Evolutionary conservation across 2,113 vertebrate species (phyloP).

Genomic region (Aspidoscelis tigris): DNA sequence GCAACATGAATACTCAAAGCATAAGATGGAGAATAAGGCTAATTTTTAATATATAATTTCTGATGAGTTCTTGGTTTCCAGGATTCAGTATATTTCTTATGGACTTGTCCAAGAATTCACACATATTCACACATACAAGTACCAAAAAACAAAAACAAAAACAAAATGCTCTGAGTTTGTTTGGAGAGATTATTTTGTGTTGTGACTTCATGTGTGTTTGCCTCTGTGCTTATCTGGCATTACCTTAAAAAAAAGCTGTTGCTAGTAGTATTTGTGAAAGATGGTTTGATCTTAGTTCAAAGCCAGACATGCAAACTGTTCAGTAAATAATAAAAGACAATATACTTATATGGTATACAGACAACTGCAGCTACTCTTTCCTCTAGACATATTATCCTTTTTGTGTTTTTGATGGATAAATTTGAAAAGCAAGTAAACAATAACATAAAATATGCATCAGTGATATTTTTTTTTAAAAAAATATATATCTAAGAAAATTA

Average conservation of each 20-base stretch:
- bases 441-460: not conserved
- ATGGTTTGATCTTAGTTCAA: conserved; percentile 13
- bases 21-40: not conserved
- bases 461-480: not conserved
- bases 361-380: not conserved
- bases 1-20: not conserved
- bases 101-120: conserved; percentile 20
- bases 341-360: conserved; percentile 22
- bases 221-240: not conserved
- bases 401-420: conserved; percentile 71
- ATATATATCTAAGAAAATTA: conserved; percentile 63
- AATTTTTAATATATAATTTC: not conserved
- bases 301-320: conserved; percentile 29
- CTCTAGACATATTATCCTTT: conserved; percentile 56
- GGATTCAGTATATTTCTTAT: conserved; percentile 17
- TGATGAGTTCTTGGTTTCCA: not conserved
- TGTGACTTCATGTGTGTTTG: conserved; percentile 19
- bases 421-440: conserved; percentile 67
- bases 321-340: conserved; percentile 37
- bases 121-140: conserved; percentile 23
- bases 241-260: not conserved
- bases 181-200: not conserved
- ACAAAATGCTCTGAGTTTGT: conserved; percentile 8
- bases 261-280: fast-evolving
- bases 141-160: conserved; percentile 30